Base-by-base conservation (phyloP, 2,888 invertebrate genomes). In the Eilema sororculum region DNA sequence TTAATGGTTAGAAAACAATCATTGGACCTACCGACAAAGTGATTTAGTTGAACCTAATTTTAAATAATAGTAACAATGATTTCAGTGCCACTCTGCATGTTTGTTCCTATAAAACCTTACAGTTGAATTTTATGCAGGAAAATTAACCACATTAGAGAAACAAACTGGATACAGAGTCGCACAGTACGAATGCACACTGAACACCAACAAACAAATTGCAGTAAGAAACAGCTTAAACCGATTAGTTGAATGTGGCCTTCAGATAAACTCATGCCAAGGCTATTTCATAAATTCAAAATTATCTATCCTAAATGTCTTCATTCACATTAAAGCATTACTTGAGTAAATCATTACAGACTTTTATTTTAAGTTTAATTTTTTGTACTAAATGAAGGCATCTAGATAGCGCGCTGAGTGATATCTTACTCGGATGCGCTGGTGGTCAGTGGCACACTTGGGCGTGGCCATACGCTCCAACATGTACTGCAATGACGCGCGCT, bases 381-480 rank as follows among this genome's bases (percentile, higher is more conserved):
- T 13, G 20, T 3, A 64, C 33, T 56, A 3, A 89, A 90, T 90
- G 90, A 87, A 91, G 92, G 89, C 93, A 93, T 89, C 88, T 89
- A 90, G 86, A 81, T 81, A 78, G 75, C 77, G 78, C 76, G 78
- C 81, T 77, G 80, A 85, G 84, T 85, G 78, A 83, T 84, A 91
- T 97, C 98, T 98, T 98, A 98, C 98, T 97, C 98, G 97, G 96
- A 98, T 97, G 96, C 97, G 97, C 97, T 97, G 98, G 96, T 97
- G 98, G 95, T 97, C 97, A 96, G 97, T 97, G 96, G 97, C 97
- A 96, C 96, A 97, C 96, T 97, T 97, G 96, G 97, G 97, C 96
- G 97, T 97, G 96, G 97, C 97, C 97, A 97, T 97, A 96, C 97
- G 97, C 96, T 98, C 97, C 97, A 98, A 97, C 97, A 98, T 97